Conservation (phyloP, 2,888 invertebrate genomes). For the Drosophila tanythrix region DNA sequence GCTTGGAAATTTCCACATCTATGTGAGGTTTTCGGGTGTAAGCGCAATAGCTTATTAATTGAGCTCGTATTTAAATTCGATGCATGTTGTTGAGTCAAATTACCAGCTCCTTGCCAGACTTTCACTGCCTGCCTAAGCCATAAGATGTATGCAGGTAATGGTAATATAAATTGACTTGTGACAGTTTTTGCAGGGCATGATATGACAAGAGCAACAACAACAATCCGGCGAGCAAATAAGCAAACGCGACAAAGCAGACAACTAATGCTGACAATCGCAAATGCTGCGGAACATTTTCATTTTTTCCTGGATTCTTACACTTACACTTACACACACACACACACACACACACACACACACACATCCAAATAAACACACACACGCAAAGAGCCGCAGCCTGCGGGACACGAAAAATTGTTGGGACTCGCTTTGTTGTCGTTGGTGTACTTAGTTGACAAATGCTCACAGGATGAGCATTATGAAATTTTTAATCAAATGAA, state of each 20-base stretch:
- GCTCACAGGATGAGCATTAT: slow-evolving; percentile 60
- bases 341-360: slow-evolving; percentile 3
- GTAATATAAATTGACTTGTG: not conserved
- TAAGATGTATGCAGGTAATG: not conserved
- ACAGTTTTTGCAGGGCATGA: slow-evolving; percentile 3
- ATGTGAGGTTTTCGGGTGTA: not conserved
- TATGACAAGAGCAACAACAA: slow-evolving; percentile 6
- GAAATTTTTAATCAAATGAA: slow-evolving; percentile 76
- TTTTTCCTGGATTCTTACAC: slow-evolving; percentile 16
- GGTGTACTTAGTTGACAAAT: slow-evolving; percentile 58
- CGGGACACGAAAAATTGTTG: slow-evolving; percentile 19
- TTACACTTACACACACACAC: slow-evolving; percentile 1
- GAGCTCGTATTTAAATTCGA: not conserved
- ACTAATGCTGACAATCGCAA: slow-evolving; percentile 67
- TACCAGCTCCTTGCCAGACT: too few relatives aligned
- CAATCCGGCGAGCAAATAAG: slow-evolving; percentile 25
- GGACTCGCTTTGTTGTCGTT: slow-evolving; percentile 32
- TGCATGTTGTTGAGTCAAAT: not conserved
- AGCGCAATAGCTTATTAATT: not conserved
- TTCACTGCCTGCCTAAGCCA: not conserved
- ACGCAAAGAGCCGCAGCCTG: slow-evolving; percentile 11
- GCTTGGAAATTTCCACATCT: not conserved
- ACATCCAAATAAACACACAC: not conserved
- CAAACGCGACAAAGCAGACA: slow-evolving; percentile 31
- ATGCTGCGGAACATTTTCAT: slow-evolving; percentile 62